Conservation (phyloP, 2,113 vertebrate species). For the Peromyscus maniculatus region DNA sequence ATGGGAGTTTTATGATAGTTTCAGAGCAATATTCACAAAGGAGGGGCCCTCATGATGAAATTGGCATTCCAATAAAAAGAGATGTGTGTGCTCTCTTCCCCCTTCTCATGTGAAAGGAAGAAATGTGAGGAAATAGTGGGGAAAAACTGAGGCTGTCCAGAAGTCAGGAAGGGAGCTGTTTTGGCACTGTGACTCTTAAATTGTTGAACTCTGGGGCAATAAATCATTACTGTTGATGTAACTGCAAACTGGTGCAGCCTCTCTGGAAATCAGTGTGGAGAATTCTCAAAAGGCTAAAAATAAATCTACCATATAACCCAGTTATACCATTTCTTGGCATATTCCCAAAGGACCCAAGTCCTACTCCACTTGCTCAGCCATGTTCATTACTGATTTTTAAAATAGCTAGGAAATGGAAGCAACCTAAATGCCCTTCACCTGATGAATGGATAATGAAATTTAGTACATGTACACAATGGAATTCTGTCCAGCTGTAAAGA, state of each 20-base stretch:
- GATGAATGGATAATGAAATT: background rate
- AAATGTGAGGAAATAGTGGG: too few relatives aligned
- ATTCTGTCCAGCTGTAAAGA: background rate
- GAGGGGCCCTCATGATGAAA: background rate
- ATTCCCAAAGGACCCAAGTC: background rate
- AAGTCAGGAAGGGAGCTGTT: background rate
- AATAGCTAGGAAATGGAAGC: background rate
- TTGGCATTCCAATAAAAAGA: background rate
- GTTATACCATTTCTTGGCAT: background rate
- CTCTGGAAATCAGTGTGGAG: background rate
- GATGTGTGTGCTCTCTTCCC: background rate
- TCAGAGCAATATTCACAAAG: background rate
- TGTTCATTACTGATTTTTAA: background rate
- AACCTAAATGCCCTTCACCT: background rate
- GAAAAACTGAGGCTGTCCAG: background rate
- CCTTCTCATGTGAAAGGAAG: background rate
- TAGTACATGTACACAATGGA: background rate
- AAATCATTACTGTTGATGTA: background rate
- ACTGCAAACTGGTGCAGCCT: background rate
- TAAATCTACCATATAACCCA: background rate
- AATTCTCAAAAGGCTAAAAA: background rate
- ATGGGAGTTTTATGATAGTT: background rate
- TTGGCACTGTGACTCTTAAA: background rate
- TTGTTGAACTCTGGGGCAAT: background rate
- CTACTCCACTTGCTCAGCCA: too few relatives aligned